phyloP scores from a whole-genome alignment of 2,797 vertebrate species.

The Acanthis flammea region DNA sequence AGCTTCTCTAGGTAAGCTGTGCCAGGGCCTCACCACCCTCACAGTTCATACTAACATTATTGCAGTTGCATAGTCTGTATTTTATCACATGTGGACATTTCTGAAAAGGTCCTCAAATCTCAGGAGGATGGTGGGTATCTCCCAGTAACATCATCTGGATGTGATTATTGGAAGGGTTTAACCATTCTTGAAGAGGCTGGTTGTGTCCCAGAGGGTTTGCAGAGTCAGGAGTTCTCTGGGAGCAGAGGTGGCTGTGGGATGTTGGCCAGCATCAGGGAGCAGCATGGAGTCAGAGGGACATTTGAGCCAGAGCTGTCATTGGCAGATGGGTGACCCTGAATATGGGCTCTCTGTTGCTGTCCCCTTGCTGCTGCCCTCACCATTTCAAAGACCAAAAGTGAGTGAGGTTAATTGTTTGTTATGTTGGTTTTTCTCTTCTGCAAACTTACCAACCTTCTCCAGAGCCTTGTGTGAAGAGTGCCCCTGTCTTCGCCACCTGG shows the following conservation, averaged over 20 bases:
- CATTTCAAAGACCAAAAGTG: accelerated
- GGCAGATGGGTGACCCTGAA: not conserved
- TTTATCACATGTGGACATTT: not conserved
- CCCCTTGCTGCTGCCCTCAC: not conserved
- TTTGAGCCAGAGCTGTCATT: not conserved
- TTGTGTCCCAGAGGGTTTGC: not conserved
- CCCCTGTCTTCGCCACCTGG: not conserved
- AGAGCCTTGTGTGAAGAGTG: not conserved
- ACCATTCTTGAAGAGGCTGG: not conserved
- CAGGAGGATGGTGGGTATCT: not conserved
- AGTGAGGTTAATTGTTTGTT: not conserved
- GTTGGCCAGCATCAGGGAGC: not conserved
- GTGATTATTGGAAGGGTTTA: not conserved
- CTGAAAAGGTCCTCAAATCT: not conserved
- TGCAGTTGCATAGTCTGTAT: accelerated
- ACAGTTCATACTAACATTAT: not conserved
- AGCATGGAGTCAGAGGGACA: not conserved
- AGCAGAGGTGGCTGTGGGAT: not conserved
- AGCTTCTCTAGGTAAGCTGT: not conserved
- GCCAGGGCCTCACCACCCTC: not conserved
- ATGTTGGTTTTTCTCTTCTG: not conserved
- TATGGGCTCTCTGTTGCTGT: not conserved
- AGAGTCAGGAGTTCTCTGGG: accelerated
- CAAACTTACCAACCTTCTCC: not conserved
- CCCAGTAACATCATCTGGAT: not conserved